Evolutionary conservation across 2,888 invertebrate genomes (phyloP).

Genomic region (Ophioninae sp.): DNA sequence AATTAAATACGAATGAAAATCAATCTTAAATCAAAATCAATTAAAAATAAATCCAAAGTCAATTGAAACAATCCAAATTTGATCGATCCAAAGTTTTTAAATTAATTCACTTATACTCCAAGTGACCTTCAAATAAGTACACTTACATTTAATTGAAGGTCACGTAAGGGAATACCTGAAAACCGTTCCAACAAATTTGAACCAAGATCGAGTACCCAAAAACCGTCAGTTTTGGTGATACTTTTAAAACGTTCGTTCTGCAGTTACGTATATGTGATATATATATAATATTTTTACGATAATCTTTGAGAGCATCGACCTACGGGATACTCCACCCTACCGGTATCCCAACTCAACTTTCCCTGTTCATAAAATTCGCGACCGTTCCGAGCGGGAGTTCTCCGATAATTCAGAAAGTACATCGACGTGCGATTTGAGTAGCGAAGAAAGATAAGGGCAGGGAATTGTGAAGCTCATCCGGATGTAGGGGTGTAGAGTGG

Average conservation of each 20-base stretch:
- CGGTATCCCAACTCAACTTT: neutral
- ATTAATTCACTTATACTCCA: too few species aligned
- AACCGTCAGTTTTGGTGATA: neutral
- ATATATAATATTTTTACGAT: conserved; percentile 1
- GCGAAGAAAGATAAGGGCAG: conserved; percentile 50
- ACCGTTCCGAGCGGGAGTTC: conserved; percentile 22
- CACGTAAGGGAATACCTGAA: too few species aligned
- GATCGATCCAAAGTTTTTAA: too few species aligned
- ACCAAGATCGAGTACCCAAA: neutral
- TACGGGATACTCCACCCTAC: neutral
- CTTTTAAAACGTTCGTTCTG: neutral
- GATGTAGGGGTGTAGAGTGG: neutral
- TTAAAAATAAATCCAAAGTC: too few species aligned
- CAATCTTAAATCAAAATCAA: too few species aligned
- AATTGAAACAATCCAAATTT: too few species aligned
- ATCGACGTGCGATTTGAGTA: conserved; percentile 36
- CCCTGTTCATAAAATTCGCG: conserved; percentile 26
- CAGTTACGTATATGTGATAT: neutral
- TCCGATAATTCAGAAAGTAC: conserved; percentile 47
- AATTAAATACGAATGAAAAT: too few species aligned
- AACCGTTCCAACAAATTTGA: neutral
- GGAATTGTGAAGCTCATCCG: conserved; percentile 24
- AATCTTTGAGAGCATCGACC: neutral
- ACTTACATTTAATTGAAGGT: too few species aligned
- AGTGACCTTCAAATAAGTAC: too few species aligned